Conservation (phyloP, 53 echinoderm and acorn worm genomes). For the Apostichopus leukothele region DNA sequence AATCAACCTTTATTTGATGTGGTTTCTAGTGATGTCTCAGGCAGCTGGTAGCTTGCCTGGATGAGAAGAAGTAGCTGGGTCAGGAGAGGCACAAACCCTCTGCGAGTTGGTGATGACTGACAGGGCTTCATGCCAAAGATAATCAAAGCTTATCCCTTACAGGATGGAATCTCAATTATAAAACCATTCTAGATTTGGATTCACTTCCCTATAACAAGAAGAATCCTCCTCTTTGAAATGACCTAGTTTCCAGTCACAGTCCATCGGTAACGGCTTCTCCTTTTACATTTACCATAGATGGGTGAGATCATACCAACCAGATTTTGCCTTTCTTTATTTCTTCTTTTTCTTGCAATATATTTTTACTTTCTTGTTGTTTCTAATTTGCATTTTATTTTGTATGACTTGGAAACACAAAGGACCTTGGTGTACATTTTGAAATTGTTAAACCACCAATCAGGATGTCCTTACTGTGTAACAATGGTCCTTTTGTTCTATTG, state of each 20-base stretch:
- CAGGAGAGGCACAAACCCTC: not conserved
- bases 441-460: too few species aligned
- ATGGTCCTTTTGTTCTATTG: too few species aligned
- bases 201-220: not conserved
- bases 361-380: too few species aligned
- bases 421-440: too few species aligned
- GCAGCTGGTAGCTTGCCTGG: not conserved
- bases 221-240: not conserved
- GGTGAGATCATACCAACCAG: not conserved
- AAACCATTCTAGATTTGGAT: not conserved
- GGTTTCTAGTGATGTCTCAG: not conserved
- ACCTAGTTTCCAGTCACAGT: not conserved
- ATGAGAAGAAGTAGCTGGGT: not conserved
- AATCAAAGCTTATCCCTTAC: not conserved
- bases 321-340: not conserved
- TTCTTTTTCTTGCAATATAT: too few species aligned
- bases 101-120: not conserved
- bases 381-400: too few species aligned
- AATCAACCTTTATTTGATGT: too few species aligned
- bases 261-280: not conserved
- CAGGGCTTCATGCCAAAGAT: constrained; percentile 10
- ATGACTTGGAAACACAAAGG: too few species aligned
- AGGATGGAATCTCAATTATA: not conserved
- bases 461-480: too few species aligned
- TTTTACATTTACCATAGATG: not conserved